Base-by-base conservation (phyloP, 2,113 vertebrate species). In the Rana temporaria region DNA sequence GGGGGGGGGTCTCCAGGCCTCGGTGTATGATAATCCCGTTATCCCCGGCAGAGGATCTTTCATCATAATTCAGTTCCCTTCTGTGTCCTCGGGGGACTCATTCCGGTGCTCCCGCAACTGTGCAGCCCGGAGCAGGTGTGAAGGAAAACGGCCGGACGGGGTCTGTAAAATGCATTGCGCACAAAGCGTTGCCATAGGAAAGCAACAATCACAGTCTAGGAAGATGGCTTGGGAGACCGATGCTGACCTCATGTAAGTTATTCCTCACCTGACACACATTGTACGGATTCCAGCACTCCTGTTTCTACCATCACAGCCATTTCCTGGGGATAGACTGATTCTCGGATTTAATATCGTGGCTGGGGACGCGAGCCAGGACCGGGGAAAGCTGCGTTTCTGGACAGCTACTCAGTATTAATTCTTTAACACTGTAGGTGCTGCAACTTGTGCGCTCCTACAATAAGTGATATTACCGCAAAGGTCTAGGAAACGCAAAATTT, bases 281-380 rank as follows among this genome's bases (percentile, higher is more conserved):
- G 65, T 79, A 4, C 66, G 4, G 32, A 26, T 3, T 62, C 78
- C 78, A 62, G 56, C 26, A 48, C 15, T 22, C 32, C 68, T 81
- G 79, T 55, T 81, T 55, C 79, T 64, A 63, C 57, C 79, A 81
- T 71, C 67, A 81, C 55, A 24, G 38, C 63, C 67, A 81, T 81
- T 81, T 81, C 79, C 79, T 64, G 69, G 59, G 68, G 59, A 81
- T 64, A 69, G 26, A 32, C 19, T 11, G 6, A 59, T 59, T 59
- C 62, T 63, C 15, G n/a, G 32, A 42, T 63, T 78, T 65, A 65
- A 14, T 26, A 62, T 26, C 38, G 22, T 7, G 75, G 30, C 24
- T 20, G 48, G 7, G 62, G 63, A 78, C 22, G 48, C 63, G 52
- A 78, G 76, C 60, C 75, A 78, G 48, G 65, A 18, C 42, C 70